phyloP scores from a whole-genome alignment of 2,797 vertebrate genomes.

The Halcyon chelicuti region DNA sequence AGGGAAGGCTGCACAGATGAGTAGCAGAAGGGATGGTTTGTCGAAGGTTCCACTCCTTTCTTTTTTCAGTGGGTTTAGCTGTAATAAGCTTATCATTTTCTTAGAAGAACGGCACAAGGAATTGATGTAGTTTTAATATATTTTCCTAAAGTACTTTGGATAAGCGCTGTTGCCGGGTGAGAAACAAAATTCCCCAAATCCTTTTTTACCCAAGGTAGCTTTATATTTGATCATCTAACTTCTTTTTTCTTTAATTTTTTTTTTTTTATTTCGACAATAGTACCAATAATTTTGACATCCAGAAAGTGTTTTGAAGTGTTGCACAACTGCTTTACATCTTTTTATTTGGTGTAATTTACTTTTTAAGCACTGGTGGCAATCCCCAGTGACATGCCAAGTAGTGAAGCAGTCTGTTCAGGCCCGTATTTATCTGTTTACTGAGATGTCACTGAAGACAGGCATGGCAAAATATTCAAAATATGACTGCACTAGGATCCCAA shows the following conservation, averaged over 20 bases:
- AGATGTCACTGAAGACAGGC: conserved; percentile 4
- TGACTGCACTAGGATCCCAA: background rate
- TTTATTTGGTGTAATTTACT: background rate
- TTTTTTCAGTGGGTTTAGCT: background rate
- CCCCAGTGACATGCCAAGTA: background rate
- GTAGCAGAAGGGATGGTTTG: background rate
- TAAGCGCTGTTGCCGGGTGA: background rate
- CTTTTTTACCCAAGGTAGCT: background rate
- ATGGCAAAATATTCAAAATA: background rate
- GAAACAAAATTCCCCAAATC: background rate
- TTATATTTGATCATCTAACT: background rate
- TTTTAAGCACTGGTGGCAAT: background rate
- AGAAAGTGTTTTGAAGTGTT: background rate
- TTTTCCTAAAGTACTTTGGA: background rate
- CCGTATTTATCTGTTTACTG: background rate
- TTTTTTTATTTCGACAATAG: background rate
- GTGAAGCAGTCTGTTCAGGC: background rate
- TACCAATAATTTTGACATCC: background rate
- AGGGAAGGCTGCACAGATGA: background rate
- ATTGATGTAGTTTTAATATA: background rate
- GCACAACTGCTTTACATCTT: background rate
- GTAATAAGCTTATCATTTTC: background rate
- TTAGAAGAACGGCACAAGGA: background rate
- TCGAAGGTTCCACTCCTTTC: background rate
- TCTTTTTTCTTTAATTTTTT: background rate